Percentiles rank a stretch among this genome's conserved stretches.
phyloP scores from a whole-genome alignment of 2,888 invertebrate species.

The Parelbella ahira region DNA sequence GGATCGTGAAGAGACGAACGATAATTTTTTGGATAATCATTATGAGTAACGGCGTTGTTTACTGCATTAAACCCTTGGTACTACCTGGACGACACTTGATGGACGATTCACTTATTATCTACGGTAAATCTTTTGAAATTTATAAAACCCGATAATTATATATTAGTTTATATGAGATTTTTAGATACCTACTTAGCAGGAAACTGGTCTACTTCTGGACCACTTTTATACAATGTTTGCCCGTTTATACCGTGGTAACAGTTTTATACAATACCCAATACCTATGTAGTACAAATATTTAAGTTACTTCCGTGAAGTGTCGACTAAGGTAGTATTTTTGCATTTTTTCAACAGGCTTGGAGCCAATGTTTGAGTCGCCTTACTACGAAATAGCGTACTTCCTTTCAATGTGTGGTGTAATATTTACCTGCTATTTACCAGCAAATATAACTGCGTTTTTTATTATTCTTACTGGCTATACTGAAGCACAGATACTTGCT shows the following conservation, averaged over 20 bases:
- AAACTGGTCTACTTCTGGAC: too few relatives aligned
- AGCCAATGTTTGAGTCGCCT: constrained; percentile 50
- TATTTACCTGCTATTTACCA: constrained; percentile 39
- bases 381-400: constrained; percentile 47
- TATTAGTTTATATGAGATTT: too few relatives aligned
- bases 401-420: constrained; percentile 30
- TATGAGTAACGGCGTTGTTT: constrained; percentile 42
- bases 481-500: constrained; percentile 50
- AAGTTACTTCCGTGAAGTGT: too few relatives aligned
- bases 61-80: constrained; percentile 38
- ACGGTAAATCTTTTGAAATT: constrained; percentile 39
- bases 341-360: constrained; percentile 42
- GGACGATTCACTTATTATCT: constrained; percentile 40
- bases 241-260: too few relatives aligned
- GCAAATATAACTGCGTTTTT: constrained; percentile 44
- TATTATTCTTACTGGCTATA: constrained; percentile 46
- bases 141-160: too few relatives aligned
- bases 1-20: constrained; percentile 47
- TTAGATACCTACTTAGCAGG: too few relatives aligned
- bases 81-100: constrained; percentile 46
- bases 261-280: too few relatives aligned
- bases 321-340: too few relatives aligned
- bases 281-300: too few relatives aligned
- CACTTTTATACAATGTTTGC: too few relatives aligned
- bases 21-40: constrained; percentile 47